Percentiles rank a stretch among this genome's conserved stretches.
Conservation (phyloP, 2,113 vertebrate genomes). For the Microtus montanus region DNA sequence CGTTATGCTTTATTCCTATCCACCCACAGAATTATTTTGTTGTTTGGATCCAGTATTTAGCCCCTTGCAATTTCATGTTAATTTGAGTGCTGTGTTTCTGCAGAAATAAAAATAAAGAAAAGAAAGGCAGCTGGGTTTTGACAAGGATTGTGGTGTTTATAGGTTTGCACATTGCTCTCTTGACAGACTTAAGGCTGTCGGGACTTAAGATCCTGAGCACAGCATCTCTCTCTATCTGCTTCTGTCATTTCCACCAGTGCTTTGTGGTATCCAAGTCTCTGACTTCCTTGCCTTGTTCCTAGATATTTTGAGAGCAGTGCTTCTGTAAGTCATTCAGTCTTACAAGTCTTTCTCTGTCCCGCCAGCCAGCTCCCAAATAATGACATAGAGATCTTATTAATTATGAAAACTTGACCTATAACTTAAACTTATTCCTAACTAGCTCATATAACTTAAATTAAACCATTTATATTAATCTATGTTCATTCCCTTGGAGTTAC, state of each 20-base stretch:
- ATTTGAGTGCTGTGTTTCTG: slow-evolving; percentile 25
- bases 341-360: not conserved
- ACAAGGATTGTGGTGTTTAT: not conserved
- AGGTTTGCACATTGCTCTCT: not conserved
- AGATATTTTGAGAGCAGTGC: not conserved
- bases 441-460: not conserved
- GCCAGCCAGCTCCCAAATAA: not conserved
- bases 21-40: not conserved
- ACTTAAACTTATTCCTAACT: not conserved
- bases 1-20: not conserved
- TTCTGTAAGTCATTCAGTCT: not conserved
- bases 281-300: not conserved
- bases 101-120: not conserved
- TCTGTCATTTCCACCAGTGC: not conserved
- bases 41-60: not conserved
- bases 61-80: not conserved
- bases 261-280: not conserved
- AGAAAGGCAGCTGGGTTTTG: not conserved
- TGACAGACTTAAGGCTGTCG: not conserved
- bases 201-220: no score
- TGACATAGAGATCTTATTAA: not conserved
- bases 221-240: not conserved
- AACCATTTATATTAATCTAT: not conserved
- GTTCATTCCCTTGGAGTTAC: not conserved
- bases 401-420: not conserved